Percentiles rank a stretch among this genome's conserved stretches.
Conservation (phyloP, 2,797 vertebrate species). For the Amblyopsis hoosieri region DNA sequence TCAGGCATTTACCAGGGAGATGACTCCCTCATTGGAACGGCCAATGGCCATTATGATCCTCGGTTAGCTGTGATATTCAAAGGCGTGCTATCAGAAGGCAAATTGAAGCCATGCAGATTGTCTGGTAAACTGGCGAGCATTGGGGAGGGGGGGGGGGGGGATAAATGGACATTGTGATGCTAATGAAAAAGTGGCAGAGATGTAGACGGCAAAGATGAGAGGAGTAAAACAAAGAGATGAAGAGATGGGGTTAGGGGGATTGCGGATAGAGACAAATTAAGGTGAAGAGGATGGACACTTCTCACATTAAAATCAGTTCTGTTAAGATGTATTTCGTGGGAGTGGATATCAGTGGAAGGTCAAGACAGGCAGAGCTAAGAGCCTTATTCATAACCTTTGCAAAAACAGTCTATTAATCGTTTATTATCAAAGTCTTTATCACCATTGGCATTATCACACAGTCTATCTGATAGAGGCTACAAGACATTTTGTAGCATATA, state of each 20-base stretch:
- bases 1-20: constrained; percentile 19
- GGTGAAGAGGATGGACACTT: background rate
- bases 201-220: constrained; percentile 5
- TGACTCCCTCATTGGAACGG: constrained; percentile 12
- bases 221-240: background rate
- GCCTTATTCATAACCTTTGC: background rate
- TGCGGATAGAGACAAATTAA: too few relatives aligned
- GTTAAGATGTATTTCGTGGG: background rate
- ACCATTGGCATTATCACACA: too few relatives aligned
- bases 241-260: background rate
- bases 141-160: constrained; percentile 14
- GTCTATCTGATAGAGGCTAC: too few relatives aligned
- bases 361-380: too few relatives aligned
- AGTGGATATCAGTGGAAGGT: too few relatives aligned
- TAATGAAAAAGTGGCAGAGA: constrained; percentile 4
- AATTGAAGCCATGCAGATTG: constrained; percentile 32
- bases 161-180: constrained; percentile 16
- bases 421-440: too few relatives aligned
- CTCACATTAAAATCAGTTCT: background rate
- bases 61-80: constrained; percentile 24
- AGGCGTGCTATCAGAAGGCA: constrained; percentile 27
- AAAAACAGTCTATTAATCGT: background rate
- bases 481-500: too few relatives aligned
- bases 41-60: constrained; percentile 29
- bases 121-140: background rate